Base-by-base conservation (phyloP, 1,140 invertebrate genomes). In the Caerostris darwini region DNA sequence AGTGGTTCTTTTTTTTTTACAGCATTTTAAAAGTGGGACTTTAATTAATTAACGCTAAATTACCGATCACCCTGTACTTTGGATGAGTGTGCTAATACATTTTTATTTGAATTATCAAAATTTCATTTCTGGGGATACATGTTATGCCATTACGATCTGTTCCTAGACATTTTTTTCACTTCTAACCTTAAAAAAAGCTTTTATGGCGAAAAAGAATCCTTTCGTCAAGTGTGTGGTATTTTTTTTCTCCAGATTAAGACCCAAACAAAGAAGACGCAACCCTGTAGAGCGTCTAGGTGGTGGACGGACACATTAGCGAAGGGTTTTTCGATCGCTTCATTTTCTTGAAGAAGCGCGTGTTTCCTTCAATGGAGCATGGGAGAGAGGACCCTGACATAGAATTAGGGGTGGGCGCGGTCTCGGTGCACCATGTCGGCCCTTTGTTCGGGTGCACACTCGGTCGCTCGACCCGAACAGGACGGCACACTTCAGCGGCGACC, bases 401-500 rank as follows among this genome's bases (percentile, higher is more conserved):
- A 77, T 77, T 77, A 77, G 69, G 69, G 69, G 69, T 50, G 69
- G 69, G 69, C 69, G 69, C 69, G 69, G 69, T 77, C 69, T 34
- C 69, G 8, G 34, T 14, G 59, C 10, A 61, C 59, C 10, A 61
- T 61, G 59, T 61, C 59, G 19, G 69, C 69, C 69, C 69, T 77
- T 77, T 77, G 69, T 77, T 77, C 69, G 34, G 19, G 69, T 77
- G 69, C 69, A 77, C 69, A 77, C 69, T 77, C 69, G 69, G 34
- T 34, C 69, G 69, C 69, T 77, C 69, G 69, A 77, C 69, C 69
- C 69, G 69, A 77, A 77, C 69, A 77, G 69, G 19, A 77, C 19
- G 69, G 69, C 69, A 77, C 69, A 77, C 69, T 77, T 77, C 69
- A 77, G 69, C 34, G 69, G 69, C 69, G 69, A 77, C 69, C 69